phyloP scores from a whole-genome alignment of 1,140 invertebrate species.

The Hyles vespertilio region DNA sequence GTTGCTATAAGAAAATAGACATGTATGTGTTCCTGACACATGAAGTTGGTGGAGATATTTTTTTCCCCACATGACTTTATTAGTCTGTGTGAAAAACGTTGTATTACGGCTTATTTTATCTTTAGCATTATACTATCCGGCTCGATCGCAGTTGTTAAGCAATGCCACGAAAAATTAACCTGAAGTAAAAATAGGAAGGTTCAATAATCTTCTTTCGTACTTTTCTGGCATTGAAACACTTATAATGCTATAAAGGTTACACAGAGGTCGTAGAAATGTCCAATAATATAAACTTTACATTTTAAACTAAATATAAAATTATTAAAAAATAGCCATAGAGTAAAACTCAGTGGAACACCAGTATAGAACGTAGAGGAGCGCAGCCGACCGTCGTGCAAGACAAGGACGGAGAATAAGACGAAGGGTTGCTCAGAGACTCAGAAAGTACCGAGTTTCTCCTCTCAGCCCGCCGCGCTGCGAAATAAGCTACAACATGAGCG shows the following conservation, averaged over 20 bases:
- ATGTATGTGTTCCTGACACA: no score
- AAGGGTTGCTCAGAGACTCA: constrained; percentile 75
- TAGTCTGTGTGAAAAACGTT: no score
- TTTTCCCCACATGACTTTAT: no score
- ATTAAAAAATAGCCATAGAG: constrained; percentile 10
- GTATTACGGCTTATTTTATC: no score
- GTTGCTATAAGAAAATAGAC: no score
- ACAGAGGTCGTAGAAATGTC: no score
- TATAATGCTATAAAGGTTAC: no score
- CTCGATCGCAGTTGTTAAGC: no score
- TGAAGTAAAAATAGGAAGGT: not conserved
- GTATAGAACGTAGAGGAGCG: constrained; percentile 54
- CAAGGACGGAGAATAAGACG: constrained; percentile 75
- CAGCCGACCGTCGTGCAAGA: constrained; percentile 71
- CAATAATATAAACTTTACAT: no score
- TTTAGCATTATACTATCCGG: not conserved
- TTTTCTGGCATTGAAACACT: not conserved
- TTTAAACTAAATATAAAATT: no score
- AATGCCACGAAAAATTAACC: not conserved
- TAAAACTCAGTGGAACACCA: constrained; percentile 21
- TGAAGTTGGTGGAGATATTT: no score
- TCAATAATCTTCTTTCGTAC: not conserved
- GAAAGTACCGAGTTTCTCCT: constrained; percentile 61
- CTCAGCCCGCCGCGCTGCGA: constrained; percentile 22
- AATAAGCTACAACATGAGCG: constrained; percentile 61